A percentile compares a stretch with the other conserved stretches of the same genome.
Conservation (phyloP, 2,113 vertebrate genomes). For the Anser cygnoides region DNA sequence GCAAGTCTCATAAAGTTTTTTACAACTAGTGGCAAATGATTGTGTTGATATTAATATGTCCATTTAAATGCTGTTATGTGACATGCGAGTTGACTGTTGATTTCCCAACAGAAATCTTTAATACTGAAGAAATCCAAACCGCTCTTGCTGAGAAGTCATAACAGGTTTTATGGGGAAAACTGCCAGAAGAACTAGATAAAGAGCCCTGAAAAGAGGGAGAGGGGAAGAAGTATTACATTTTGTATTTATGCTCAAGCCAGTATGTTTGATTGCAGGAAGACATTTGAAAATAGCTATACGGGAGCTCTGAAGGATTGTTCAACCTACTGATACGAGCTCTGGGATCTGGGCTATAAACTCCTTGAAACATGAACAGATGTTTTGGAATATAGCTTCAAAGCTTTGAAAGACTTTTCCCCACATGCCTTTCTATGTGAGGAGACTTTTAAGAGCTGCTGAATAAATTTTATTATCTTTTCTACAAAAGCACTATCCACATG, state of each 20-base stretch:
- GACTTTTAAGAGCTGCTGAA: slow-evolving; percentile 34
- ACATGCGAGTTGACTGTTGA: neutral
- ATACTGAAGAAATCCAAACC: neutral
- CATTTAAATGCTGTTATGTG: neutral
- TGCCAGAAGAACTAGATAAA: neutral
- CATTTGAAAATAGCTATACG: neutral
- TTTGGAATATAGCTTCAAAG: slow-evolving; percentile 35
- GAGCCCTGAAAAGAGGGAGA: neutral
- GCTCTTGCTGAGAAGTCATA: neutral
- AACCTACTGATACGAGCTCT: neutral
- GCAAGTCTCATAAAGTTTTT: neutral
- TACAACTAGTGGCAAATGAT: neutral
- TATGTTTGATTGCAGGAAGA: neutral
- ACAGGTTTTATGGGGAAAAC: neutral
- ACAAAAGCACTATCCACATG: neutral
- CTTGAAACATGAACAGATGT: slow-evolving; percentile 28
- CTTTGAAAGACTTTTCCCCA: slow-evolving; percentile 20
- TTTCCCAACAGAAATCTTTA: neutral
- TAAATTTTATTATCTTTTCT: slow-evolving; percentile 12
- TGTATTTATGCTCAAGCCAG: neutral
- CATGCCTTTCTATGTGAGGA: neutral
- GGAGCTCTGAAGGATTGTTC: slow-evolving; percentile 32
- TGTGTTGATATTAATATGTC: neutral
- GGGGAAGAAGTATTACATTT: neutral
- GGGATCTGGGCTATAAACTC: slow-evolving; percentile 42